Base-by-base conservation (phyloP, 2,113 vertebrate species). In the Hippocampus guttulatus region DNA sequence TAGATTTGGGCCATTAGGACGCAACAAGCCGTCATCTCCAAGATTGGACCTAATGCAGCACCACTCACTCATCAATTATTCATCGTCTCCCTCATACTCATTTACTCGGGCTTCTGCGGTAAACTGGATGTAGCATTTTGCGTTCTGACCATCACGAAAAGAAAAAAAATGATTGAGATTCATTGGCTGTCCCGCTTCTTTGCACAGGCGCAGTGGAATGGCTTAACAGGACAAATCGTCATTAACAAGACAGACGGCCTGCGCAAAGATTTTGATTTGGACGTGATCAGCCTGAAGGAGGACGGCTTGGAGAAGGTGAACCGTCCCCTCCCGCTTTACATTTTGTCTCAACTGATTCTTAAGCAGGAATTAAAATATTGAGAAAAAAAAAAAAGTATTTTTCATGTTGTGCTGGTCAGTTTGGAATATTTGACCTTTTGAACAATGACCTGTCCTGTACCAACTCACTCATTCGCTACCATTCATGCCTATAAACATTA, bases 221-320 rank as follows among this genome's bases (percentile, higher is more conserved):
- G 97, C 69, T 90, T 99, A 87, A 99, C 96, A 3, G 97, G 97
- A 45, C 93, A 93, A 70, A 98, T 99, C 75, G 90, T 92, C 83
- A 94, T 98, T 87, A 99, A 99, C 92, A 97, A 95, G 88, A 97
- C 94, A 0, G 95, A 98, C 0, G 97, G 97, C 69, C 91, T 96
- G 75, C 88, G 97, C 80, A 99, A 95, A 84, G 95, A 99, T 84
- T 99, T 99, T 71, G 95, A 98, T 89, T 92, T 99, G 85, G 97
- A 99, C 77, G 91, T 99, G 82, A 98, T 99, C 89, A 97, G 96
- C 85, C 94, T 99, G 43, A 98, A 96, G 91, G 97, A 99, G 77
- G 97, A 98, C 64, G 95, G 96, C 82, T 91, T 95, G 69, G 95
- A 97, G 90, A 99, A 99, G 96, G 97, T 99, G 89, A 92, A 58